Percentiles rank a stretch among this genome's conserved stretches.
Evolutionary conservation across 2,113 vertebrate species (phyloP).

Genomic region (Lepidothrix coronata): DNA sequence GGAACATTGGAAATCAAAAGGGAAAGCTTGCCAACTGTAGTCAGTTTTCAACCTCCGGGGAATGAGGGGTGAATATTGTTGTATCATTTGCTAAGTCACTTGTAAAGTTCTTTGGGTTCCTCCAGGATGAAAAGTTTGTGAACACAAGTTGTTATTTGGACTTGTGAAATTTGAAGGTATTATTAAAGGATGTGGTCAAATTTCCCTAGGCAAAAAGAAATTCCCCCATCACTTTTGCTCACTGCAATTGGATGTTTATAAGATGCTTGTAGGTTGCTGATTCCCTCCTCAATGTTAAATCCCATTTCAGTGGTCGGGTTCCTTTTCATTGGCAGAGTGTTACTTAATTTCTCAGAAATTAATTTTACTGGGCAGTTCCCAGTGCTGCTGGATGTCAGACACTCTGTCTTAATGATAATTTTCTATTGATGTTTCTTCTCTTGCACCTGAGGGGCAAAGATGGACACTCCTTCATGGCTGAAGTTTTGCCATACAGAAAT

Average conservation of each 20-base stretch:
- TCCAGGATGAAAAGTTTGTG: not conserved
- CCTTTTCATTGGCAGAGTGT: not conserved
- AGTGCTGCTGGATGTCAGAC: not conserved
- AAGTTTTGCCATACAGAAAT: not conserved
- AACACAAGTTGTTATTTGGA: conserved; percentile 9
- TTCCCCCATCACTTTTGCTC: not conserved
- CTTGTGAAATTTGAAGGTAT: conserved; percentile 9
- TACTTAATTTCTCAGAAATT: not conserved
- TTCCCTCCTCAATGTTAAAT: not conserved
- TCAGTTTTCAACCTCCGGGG: not conserved
- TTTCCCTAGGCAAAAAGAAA: conserved; percentile 20
- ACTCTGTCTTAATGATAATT: not conserved
- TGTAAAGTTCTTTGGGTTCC: not conserved
- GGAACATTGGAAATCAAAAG: conserved; percentile 5
- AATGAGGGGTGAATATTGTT: not conserved
- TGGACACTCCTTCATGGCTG: not conserved
- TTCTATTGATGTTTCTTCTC: not conserved
- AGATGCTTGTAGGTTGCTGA: not conserved
- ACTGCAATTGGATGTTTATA: not conserved
- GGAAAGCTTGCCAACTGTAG: not conserved
- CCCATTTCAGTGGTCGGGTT: not conserved
- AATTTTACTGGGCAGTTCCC: conserved; percentile 7
- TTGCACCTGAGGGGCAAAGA: not conserved
- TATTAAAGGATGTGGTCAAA: conserved; percentile 28
- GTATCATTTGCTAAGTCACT: conserved; percentile 19